A percentile compares a stretch with the other conserved stretches of the same genome.
Evolutionary conservation across 1,140 invertebrate genomes (phyloP).

Genomic region (Drosophila ambigua): DNA sequence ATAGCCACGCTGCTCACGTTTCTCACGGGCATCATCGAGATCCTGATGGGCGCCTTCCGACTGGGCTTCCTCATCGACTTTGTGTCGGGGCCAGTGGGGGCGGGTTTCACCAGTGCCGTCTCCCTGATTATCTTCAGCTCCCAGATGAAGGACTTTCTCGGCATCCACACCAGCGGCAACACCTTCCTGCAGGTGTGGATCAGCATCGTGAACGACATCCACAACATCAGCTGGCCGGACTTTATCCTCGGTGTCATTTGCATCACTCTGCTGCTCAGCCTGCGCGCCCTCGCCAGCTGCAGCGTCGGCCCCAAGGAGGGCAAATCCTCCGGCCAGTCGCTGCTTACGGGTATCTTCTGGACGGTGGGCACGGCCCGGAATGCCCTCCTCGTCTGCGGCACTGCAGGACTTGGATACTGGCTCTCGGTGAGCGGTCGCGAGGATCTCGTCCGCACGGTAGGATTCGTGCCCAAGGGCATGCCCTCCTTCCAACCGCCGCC

Average conservation of each 20-base stretch:
- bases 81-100: constrained; percentile 96
- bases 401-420: constrained; percentile 86
- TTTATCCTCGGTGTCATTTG: constrained; percentile 89
- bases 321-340: constrained; percentile 85
- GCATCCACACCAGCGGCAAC: constrained; percentile 89
- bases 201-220: constrained; percentile 87
- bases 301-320: constrained; percentile 86
- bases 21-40: constrained; percentile 90
- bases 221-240: constrained; percentile 88
- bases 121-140: constrained; percentile 95
- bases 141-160: constrained; percentile 95
- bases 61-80: constrained; percentile 97
- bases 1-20: constrained; percentile 93
- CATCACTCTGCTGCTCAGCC: constrained; percentile 88
- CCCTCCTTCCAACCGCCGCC: constrained; percentile 87
- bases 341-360: constrained; percentile 87
- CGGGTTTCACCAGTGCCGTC: constrained; percentile 96
- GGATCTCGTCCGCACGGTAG: constrained; percentile 80
- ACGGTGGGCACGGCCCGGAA: constrained; percentile 89
- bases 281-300: constrained; percentile 87
- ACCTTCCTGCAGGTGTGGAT: constrained; percentile 91
- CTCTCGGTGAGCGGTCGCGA: constrained; percentile 67
- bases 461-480: constrained; percentile 89
- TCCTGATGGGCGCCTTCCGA: constrained; percentile 94
- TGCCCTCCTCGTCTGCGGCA: constrained; percentile 89